A percentile compares a stretch with the other conserved stretches of the same genome.
Evolutionary conservation across 2,888 invertebrate species (phyloP).

Genomic region (Drosophila fungiperda): DNA sequence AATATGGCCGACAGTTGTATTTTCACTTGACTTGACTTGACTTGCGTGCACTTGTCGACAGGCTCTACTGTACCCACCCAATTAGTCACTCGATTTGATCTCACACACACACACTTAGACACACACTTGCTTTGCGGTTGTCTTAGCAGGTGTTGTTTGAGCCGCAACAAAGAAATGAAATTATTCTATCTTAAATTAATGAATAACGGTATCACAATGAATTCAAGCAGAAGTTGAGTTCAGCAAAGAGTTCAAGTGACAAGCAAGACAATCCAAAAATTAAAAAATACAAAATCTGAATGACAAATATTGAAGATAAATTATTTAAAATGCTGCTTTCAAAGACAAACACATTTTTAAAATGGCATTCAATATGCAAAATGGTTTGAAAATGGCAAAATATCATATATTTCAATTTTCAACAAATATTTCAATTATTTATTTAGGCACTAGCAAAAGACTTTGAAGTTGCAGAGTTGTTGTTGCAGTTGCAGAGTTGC

Average conservation of each 20-base stretch:
- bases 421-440: not conserved
- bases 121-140: constrained; percentile 13
- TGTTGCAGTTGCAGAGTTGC: not conserved
- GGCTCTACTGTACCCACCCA: constrained; percentile 33
- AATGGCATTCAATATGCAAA: not conserved
- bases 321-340: not conserved
- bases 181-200: constrained; percentile 33
- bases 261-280: not conserved
- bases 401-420: not conserved
- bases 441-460: not conserved
- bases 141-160: constrained; percentile 22
- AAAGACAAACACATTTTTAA: not conserved
- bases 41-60: not conserved
- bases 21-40: constrained; percentile 10
- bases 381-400: not conserved
- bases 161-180: constrained; percentile 58
- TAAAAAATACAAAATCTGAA: not conserved
- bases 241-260: not conserved
- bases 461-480: not conserved
- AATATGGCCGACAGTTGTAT: constrained; percentile 17
- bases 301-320: not conserved
- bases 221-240: not conserved
- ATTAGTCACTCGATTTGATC: constrained; percentile 37
- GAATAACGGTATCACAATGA: not conserved
- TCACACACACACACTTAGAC: not conserved